Evolutionary conservation across 2,888 invertebrate species (phyloP), one percentile per base, ranked within the genome.

Genomic region (Macaria liturata): DNA sequence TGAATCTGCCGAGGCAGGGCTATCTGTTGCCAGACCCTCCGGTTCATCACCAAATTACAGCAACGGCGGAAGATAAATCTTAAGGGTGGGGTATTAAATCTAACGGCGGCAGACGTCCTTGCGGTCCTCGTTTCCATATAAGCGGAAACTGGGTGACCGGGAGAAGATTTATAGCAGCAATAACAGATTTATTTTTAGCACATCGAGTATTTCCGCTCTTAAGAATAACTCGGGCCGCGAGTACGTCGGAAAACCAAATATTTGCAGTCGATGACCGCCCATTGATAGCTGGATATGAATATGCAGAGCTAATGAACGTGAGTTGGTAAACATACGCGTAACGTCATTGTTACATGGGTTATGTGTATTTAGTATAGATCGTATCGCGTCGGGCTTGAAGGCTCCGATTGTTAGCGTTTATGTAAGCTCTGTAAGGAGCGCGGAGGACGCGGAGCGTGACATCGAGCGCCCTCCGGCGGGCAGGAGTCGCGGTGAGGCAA

Each of bases 131-230:
- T 72, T 77, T 74, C 80, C 79, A 75, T 81, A 81, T 80, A 80
- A 77, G 78, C 71, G 76, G 78, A 80, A 84, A 82, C 78, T 80
- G 80, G 78, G 83, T 81, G 81, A 84, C 81, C 78, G 81, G 74
- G 78, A 76, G 78, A 83, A 37, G 79, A 84, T 81, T 81, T 81
- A 81, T 78, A 67, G 74, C 59, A 64, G 72, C 75, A 78, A 78
- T 80, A 78, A 78, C 72, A 66, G 64, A 70, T 75, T 77, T 83
- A 84, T 85, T 79, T 83, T 80, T 80, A 84, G 77, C 68, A 47
- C 67, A 64, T 55, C 8, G 63, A 62, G 67, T 66, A 70, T 70
- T 67, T 66, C 71, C 61, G 64, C 65, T 69, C 68, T 70, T 65
- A 59, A 66, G 75, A 77, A 78, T 78, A 78, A 68, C 69, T 64